Base-by-base conservation (phyloP, 2,888 invertebrate genomes). In the Scrobipalpa atriplicella region DNA sequence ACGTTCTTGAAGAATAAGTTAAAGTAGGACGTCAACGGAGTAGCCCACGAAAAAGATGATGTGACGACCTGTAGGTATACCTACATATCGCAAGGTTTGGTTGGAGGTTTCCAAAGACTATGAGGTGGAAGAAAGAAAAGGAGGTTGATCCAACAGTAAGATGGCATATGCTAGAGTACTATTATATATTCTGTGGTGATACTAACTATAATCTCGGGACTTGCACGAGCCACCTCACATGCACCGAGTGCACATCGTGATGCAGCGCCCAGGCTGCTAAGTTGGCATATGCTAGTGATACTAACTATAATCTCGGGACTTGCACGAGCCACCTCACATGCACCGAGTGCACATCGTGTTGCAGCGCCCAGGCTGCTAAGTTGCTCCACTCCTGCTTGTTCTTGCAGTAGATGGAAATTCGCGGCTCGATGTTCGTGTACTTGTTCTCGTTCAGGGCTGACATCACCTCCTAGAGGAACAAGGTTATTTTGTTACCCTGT, bases 291-390 rank as follows among this genome's bases (percentile, higher is more conserved):
- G n/a, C n/a, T n/a, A 8, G 11, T 16, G 9, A 18, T 39, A 94
- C 97, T 96, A 88, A 98, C 98, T 96, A 99, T 36, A 99, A 94
- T 72, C 99, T 93, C 0, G 99, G 99, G 78, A 99, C 96, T 90
- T 99, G 99, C 75, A 99, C 97, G 51, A 99, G 93, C 98, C 98
- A 98, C 71, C 97, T 94, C 56, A 98, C 96, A 82, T 99, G 99
- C 77, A 97, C 96, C 0, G 98, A 98, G 88, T 98, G 97, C 3
- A 99, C 97, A 82, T 97, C 94, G 78, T 98, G 94, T 13, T 94
- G 93, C 62, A 99, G 94, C 0, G 98, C 99, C 99, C 99, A 99
- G 74, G 95, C 94, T 6, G 99, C 99, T 73, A 99, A 90, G 82
- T 97, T 97, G 81, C 96, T 96, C 99, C 99, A 99, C 87, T 99